Percentiles rank a stretch among this genome's conserved stretches.
Conservation (phyloP, 1,140 invertebrate genomes). For the Procambarus virginalis region DNA sequence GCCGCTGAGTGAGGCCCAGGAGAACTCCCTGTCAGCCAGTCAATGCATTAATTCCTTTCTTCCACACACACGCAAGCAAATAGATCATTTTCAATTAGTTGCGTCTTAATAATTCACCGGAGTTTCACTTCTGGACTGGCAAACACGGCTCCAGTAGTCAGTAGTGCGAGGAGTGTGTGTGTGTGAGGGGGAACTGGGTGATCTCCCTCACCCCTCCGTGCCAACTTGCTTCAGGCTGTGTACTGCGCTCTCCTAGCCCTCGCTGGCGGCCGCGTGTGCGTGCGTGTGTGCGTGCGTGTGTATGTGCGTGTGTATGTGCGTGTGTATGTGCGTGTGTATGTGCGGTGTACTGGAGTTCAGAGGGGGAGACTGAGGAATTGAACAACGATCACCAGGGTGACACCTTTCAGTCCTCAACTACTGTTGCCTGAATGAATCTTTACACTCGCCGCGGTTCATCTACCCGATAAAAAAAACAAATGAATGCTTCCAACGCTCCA, state of each 20-base stretch:
- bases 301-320: constrained; percentile 16
- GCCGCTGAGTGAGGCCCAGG: background rate
- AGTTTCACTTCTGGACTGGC: background rate
- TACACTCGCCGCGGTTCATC: no score
- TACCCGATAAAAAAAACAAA: background rate
- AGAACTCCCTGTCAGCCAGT: constrained; percentile 20
- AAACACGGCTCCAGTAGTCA: background rate
- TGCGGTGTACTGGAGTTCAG: background rate
- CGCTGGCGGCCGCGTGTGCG: background rate
- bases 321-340: constrained; percentile 26
- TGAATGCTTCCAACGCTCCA: no score
- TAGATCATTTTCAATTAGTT: no score
- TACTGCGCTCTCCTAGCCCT: background rate
- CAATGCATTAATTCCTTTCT: background rate
- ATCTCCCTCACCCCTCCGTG: constrained; percentile 9
- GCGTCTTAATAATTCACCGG: background rate
- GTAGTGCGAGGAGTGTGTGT: background rate
- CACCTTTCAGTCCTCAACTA: background rate
- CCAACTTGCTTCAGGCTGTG: constrained; percentile 28
- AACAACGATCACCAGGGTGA: background rate
- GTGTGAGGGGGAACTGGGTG: background rate
- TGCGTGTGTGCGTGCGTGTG: constrained; percentile 9
- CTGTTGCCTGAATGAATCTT: no score
- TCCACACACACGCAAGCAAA: background rate
- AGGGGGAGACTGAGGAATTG: constrained; percentile 12